Evolutionary conservation across 2,888 invertebrate species (phyloP).

Genomic region (Fragum whitleyi): DNA sequence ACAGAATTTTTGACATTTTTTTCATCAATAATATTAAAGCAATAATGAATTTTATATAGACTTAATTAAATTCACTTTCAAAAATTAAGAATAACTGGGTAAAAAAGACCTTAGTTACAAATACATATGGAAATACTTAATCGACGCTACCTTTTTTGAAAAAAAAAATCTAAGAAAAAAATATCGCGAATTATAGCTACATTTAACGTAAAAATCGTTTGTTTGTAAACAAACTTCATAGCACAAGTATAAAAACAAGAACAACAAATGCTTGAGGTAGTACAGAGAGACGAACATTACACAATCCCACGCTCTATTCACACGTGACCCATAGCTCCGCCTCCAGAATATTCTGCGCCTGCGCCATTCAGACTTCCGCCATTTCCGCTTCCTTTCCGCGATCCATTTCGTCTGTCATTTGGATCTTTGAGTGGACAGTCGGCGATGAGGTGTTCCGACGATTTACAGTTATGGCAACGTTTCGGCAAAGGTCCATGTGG

Average conservation of each 20-base stretch:
- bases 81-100: too few relatives aligned
- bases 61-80: too few relatives aligned
- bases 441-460: constrained; percentile 94
- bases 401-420: constrained; percentile 46
- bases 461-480: constrained; percentile 95
- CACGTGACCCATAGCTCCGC: constrained; percentile 45
- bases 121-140: too few relatives aligned
- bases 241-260: background rate
- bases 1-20: too few relatives aligned
- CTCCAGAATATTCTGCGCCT: constrained; percentile 42
- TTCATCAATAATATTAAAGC: too few relatives aligned
- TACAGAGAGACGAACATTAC: constrained; percentile 11
- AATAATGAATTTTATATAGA: too few relatives aligned
- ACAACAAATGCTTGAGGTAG: constrained; percentile 8
- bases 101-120: too few relatives aligned
- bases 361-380: constrained; percentile 48
- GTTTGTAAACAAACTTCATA: background rate
- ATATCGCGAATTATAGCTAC: too few relatives aligned
- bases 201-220: background rate
- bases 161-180: too few relatives aligned
- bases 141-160: too few relatives aligned
- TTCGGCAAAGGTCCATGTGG: constrained; percentile 95
- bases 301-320: background rate
- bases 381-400: constrained; percentile 39
- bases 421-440: constrained; percentile 90